phyloP scores from a whole-genome alignment of 2,888 invertebrate genomes.

The Lycia hirtaria region DNA sequence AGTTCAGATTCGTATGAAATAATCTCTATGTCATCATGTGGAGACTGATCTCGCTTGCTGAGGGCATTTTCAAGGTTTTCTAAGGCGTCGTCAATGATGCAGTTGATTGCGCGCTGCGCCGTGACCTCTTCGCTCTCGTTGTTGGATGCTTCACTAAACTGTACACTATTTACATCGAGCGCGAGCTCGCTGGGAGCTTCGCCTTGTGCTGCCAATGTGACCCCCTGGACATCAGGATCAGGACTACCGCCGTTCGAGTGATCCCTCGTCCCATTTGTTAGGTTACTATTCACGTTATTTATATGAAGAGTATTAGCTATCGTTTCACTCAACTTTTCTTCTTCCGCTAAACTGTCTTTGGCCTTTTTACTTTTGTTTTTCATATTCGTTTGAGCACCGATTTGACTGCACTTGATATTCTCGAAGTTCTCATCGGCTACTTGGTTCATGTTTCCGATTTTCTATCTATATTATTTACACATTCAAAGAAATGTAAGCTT shows the following conservation, averaged over 20 bases:
- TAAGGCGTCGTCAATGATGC: slow-evolving; percentile 56
- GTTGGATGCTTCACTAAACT: slow-evolving; percentile 63
- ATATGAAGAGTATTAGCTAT: slow-evolving; percentile 77
- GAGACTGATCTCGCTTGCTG: slow-evolving; percentile 53
- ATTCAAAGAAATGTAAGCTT: slow-evolving; percentile 72
- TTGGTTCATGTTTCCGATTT: slow-evolving; percentile 75
- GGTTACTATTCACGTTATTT: slow-evolving; percentile 74
- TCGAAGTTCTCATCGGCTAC: slow-evolving; percentile 72
- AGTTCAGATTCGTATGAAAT: slow-evolving; percentile 95
- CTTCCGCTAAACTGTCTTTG: slow-evolving; percentile 78
- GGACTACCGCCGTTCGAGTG: slow-evolving; percentile 64
- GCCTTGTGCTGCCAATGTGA: slow-evolving; percentile 56
- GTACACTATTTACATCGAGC: slow-evolving; percentile 76
- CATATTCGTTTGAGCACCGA: slow-evolving; percentile 60
- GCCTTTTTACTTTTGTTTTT: slow-evolving; percentile 81
- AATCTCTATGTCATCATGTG: slow-evolving; percentile 71
- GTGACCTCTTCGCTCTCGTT: slow-evolving; percentile 48
- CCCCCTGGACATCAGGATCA: slow-evolving; percentile 51
- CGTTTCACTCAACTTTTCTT: slow-evolving; percentile 70
- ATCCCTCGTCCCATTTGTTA: slow-evolving; percentile 79
- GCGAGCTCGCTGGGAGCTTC: slow-evolving; percentile 53
- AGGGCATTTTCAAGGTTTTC: slow-evolving; percentile 57
- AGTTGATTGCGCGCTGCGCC: slow-evolving; percentile 50
- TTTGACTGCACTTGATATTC: slow-evolving; percentile 75
- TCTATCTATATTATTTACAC: slow-evolving; percentile 79